These are phyloP conservation scores for Listrodromus nycthemerus DNA, from an alignment of 2,888 invertebrate genomes.

Conservation along the genomic window DNA sequence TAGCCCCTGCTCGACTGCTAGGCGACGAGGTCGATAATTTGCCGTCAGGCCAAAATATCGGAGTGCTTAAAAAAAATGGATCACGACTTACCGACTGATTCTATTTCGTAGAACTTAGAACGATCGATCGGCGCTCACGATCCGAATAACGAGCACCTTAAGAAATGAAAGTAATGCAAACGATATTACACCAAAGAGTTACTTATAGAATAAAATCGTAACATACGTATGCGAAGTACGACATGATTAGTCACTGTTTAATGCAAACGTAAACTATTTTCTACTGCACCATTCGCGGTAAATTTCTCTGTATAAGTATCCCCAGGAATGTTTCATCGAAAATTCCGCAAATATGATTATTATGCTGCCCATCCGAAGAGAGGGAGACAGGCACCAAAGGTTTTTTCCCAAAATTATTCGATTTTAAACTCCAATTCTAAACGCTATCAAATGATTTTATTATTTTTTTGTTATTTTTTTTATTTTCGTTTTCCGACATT, in stretches of 20 bases:
- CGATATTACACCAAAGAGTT: constrained; percentile 45
- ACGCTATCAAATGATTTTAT: constrained; percentile 2
- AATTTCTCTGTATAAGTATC: not conserved
- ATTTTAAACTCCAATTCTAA: constrained; percentile 19
- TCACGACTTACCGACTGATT: not conserved
- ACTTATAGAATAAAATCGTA: constrained; percentile 36
- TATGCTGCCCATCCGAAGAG: constrained; percentile 29
- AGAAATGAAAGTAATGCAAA: constrained; percentile 46
- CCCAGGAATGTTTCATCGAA: not conserved
- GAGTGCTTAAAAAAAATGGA: not conserved
- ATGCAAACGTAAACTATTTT: constrained; percentile 35
- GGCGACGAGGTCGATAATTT: not conserved
- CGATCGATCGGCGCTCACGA: not conserved
- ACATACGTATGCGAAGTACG: constrained; percentile 35
- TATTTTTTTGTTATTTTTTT: not conserved
- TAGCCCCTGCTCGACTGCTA: not conserved
- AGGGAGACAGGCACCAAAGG: constrained; percentile 65
- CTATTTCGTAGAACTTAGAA: not conserved
- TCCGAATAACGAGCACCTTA: constrained; percentile 51
- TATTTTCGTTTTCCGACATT: constrained; percentile 16
- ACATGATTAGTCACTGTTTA: constrained; percentile 54
- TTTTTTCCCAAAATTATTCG: constrained; percentile 22
- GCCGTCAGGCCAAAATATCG: not conserved
- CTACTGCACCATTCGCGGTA: constrained; percentile 7
- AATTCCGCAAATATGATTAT: not conserved